Base-by-base conservation (phyloP, 2,113 vertebrate species). In the Craseonycteris thonglongyai region DNA sequence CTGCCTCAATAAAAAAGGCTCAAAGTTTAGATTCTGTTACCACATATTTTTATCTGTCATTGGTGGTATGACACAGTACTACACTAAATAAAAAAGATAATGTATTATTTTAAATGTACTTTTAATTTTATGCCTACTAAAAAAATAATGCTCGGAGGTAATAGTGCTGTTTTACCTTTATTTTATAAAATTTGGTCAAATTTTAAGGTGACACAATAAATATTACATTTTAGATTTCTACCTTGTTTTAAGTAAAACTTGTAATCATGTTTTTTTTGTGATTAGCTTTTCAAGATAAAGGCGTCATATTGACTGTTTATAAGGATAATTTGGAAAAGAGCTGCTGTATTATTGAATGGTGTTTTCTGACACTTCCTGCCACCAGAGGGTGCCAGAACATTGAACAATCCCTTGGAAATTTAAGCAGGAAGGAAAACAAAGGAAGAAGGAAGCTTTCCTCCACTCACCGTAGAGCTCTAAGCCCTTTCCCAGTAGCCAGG, bases 391-490 rank as follows among this genome's bases (percentile, higher is more conserved):
- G 68, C 88, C 51, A 95, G 49, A 87, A 69, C 85, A 93, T 26
- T 79, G 16, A 65, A 58, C 80, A 96, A 75, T 30, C 12, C n/a
- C 51, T 65, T 40, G 72, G 81, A 92, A 79, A 79, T 51, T 14
- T 59, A 30, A 65, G 14, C 6, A 79, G 28, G 69, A 63, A 84
- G 35, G 38, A 86, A 86, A 95, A 91, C 68, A 90, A 72, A 94
- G 75, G 51, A 35, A 13, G 13, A 63, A 24, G 21, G 22, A 11
- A 35, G 1, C 2, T 0, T 40, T 51, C 76, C 35, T 69, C 0
- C 18, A 45, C 97, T 95, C 82, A 98, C 98, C 97, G 0, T 65
- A 54, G 13, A 99, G 66, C 78, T 99, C 98, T 0, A 98, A 5
- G 35, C 88, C 69, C 0, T 95, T 96, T 40, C 96, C 95, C 40